phyloP scores from a whole-genome alignment of 2,888 invertebrate species.

The Himalopsyche tibetana region DNA sequence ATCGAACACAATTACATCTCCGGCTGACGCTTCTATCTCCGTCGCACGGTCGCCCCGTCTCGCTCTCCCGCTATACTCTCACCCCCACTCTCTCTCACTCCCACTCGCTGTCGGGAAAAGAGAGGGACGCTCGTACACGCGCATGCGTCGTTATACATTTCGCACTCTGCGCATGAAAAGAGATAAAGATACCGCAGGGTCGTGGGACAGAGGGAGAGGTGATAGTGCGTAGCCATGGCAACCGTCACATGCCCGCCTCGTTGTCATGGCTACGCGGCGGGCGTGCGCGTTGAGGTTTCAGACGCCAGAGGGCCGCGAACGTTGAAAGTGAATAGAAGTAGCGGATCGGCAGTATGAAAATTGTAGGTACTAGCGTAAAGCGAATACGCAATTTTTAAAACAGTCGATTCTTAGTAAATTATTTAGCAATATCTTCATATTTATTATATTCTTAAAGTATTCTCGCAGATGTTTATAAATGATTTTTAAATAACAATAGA shows the following conservation, averaged over 20 bases:
- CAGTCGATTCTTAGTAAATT: too few relatives aligned
- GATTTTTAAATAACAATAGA: too few relatives aligned
- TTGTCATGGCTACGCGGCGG: constrained; percentile 77
- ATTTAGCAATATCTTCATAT: too few relatives aligned
- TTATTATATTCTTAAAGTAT: too few relatives aligned
- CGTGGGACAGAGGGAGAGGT: constrained; percentile 67
- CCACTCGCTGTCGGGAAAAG: constrained; percentile 41
- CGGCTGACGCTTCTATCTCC: constrained; percentile 14
- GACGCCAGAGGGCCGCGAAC: constrained; percentile 68
- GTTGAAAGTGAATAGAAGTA: constrained; percentile 66
- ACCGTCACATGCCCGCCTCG: constrained; percentile 69
- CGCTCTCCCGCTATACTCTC: background rate
- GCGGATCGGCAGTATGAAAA: background rate
- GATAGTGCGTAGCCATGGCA: constrained; percentile 77
- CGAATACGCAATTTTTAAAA: too few relatives aligned
- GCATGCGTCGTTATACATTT: constrained; percentile 59
- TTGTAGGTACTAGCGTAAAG: too few relatives aligned
- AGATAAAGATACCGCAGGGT: constrained; percentile 68
- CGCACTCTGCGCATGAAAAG: constrained; percentile 63
- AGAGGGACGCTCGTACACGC: constrained; percentile 55
- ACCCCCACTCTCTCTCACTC: constrained; percentile 37
- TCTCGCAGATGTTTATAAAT: too few relatives aligned
- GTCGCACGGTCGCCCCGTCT: constrained; percentile 28
- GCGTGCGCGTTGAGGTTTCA: constrained; percentile 67
- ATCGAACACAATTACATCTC: constrained; percentile 32